A percentile compares a stretch with the other conserved stretches of the same genome.
Conservation (phyloP, 2,113 vertebrate genomes). For the Centropristis striata region DNA sequence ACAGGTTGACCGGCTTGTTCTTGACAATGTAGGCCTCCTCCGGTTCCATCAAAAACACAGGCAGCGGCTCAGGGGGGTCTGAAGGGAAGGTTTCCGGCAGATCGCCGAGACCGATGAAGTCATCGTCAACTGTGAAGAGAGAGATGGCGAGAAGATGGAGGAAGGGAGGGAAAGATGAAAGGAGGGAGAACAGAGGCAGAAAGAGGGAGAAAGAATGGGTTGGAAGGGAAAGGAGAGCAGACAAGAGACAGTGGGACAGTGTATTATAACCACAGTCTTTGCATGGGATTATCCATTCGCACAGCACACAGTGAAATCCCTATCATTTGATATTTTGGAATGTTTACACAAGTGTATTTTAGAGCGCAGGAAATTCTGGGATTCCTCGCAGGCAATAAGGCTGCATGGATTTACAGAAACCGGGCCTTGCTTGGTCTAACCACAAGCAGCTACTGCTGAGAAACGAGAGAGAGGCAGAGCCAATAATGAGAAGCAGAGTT, state of each 20-base stretch:
- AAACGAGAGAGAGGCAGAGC: slow-evolving; percentile 41
- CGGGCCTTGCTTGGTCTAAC: slow-evolving; percentile 63
- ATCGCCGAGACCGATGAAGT: slow-evolving; percentile 93
- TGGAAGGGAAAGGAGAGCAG: slow-evolving; percentile 42
- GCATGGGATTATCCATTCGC: slow-evolving; percentile 69
- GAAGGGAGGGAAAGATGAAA: slow-evolving; percentile 4
- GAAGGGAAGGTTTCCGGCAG: slow-evolving; percentile 98
- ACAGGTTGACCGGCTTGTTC: slow-evolving; percentile 97
- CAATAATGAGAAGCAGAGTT: slow-evolving; percentile 74
- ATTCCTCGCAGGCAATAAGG: slow-evolving; percentile 73
- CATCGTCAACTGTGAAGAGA: slow-evolving; percentile 88
- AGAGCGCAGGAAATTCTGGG: slow-evolving; percentile 74
- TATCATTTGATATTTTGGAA: slow-evolving; percentile 81
- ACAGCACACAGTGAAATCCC: slow-evolving; percentile 73
- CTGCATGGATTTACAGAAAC: slow-evolving; percentile 68
- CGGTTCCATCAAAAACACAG: slow-evolving; percentile 95
- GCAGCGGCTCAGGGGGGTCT: slow-evolving; percentile 95
- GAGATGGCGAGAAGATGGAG: slow-evolving; percentile 33
- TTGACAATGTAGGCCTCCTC: slow-evolving; percentile 99
- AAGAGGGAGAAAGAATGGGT: slow-evolving; percentile 20
- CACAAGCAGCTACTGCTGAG: slow-evolving; percentile 73
- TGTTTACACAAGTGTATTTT: slow-evolving; percentile 85
- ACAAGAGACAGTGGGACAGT: slow-evolving; percentile 68
- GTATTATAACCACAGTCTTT: slow-evolving; percentile 69
- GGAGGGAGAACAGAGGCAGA: slow-evolving; percentile 26